Evolutionary conservation across 1,140 invertebrate genomes (phyloP).

Genomic region (Pollicipes pollicipes): DNA sequence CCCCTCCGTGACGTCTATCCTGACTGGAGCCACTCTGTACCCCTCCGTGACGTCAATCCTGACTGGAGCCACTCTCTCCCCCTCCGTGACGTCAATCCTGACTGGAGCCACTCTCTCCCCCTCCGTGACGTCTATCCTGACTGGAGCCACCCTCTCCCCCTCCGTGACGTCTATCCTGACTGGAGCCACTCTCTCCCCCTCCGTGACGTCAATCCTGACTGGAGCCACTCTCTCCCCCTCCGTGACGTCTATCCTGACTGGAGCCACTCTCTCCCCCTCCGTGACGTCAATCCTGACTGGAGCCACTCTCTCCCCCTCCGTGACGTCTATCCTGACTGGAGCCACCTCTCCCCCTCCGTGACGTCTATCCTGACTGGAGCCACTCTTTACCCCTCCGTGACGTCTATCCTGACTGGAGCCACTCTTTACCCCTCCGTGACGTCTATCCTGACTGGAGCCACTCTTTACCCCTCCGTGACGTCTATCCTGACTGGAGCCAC

Average conservation of each 20-base stretch:
- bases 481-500: background rate
- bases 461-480: background rate
- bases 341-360: background rate
- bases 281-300: no score
- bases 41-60: background rate
- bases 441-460: background rate
- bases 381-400: background rate
- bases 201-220: background rate
- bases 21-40: background rate
- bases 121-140: background rate
- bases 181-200: background rate
- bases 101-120: no score
- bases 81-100: background rate
- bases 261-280: background rate
- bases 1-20: background rate
- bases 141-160: background rate
- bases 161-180: background rate
- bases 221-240: background rate
- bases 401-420: background rate
- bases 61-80: no score
- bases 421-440: background rate
- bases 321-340: background rate
- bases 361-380: background rate
- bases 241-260: background rate
- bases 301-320: no score